A percentile compares a stretch with the other conserved stretches of the same genome.
Conservation (phyloP, 2,888 invertebrate species). For the Callimorpha dominula region DNA sequence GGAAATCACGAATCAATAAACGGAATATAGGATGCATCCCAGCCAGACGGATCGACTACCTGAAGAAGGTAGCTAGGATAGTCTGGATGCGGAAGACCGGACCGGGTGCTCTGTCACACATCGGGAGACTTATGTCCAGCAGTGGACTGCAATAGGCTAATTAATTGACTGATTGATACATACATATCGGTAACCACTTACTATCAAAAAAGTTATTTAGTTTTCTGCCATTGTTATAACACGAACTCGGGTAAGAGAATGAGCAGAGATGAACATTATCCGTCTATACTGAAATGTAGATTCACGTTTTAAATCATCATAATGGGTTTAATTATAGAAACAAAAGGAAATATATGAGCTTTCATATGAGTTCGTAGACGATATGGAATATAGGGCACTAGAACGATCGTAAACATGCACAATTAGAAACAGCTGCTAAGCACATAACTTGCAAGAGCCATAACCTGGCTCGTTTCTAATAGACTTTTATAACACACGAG, state of each 20-base stretch:
- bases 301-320: background rate
- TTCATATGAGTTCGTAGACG: background rate
- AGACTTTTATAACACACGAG: conserved; percentile 15
- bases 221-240: background rate
- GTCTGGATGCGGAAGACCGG: no score
- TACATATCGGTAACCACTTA: no score
- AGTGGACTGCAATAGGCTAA: no score
- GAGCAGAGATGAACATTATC: background rate
- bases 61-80: no score
- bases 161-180: no score
- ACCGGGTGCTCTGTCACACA: no score
- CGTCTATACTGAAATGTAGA: background rate
- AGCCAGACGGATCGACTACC: no score
- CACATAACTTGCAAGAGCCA: conserved; percentile 33
- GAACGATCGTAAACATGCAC: conserved; percentile 33
- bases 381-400: conserved; percentile 19
- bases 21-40: no score
- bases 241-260: background rate
- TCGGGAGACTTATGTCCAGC: no score
- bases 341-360: background rate
- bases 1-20: no score
- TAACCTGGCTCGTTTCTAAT: conserved; percentile 22
- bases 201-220: background rate
- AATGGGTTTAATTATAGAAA: background rate
- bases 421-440: conserved; percentile 37